Evolutionary conservation across 2,888 invertebrate species (phyloP), one percentile per base, ranked within the genome.

Genomic region (Aelia acuminata): DNA sequence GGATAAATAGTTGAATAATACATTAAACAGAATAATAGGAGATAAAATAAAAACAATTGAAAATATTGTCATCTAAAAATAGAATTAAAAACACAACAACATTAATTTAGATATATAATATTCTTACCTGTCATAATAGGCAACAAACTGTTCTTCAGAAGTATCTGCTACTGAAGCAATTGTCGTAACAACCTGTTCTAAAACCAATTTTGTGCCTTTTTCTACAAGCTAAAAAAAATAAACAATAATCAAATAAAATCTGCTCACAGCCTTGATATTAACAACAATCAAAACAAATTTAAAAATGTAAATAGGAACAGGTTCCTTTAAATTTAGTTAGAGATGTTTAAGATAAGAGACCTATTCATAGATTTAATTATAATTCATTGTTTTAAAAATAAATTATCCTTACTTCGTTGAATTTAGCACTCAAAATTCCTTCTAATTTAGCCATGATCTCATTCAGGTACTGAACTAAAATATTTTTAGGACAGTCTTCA

Each of bases 161-260:
- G 99, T 98, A 92, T 99, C 99, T 2, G 99, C 99, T 0, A 99
- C 98, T 0, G 99, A 98, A 15, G 99, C 99, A 90, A 99, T 97
- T 8, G 99, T 99, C 0, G 99, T 99, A n/a, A 99, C 98, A 87
- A 98, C 96, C 93, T 99, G 99, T 93, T 99, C 99, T 90, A 99
- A 93, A 18, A 99, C 99, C 90, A 99, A 94, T 92, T 99, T 99
- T 22, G 97, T 98, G 85, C 98, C 99, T 91, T 96, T 96, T 92
- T 98, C 97, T 87, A 98, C 95, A 90, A 99, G 94, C 94, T 96
- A 91, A 50, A 91, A 89, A 90, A 89, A 85, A n/a, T n/a, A 22
- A 53, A 35, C 0, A 43, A 43, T 43, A 43, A 43, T 43, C 4
- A 43, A n/a, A n/a, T n/a, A n/a, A 43, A 7, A 43, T 43, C 43